Base-by-base conservation (phyloP, 1,140 invertebrate species). In the Pygmarrhopalites habei region DNA sequence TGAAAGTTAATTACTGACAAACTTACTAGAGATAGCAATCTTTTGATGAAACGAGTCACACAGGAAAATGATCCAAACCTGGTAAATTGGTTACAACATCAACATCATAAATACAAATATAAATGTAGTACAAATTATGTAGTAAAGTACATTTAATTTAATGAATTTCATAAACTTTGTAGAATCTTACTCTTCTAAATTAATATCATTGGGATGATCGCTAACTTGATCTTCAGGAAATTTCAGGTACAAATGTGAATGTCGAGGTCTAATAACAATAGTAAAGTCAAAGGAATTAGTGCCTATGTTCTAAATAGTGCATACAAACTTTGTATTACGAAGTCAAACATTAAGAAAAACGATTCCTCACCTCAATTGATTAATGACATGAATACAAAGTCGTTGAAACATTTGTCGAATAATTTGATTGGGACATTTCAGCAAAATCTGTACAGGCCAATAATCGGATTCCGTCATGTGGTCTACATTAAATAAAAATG, bases 391-490 rank as follows among this genome's bases (percentile, higher is more conserved):
- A 74, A 95, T 92, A 69, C 92, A 90, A 56, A 96, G 79, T 71
- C 92, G 82, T 77, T 94, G 91, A 75, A 90, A 91, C 88, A 93
- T 93, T 78, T 95, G 91, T 55, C 92, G 80, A 32, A 95, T 90
- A 83, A 93, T 92, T 79, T 94, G 90, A 81, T 94, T 95, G 5
- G 92, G 91, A 78, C 93, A 96, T 78, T 92, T 92, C 72, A 96
- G 88, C 72, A 96, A 79, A 66, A 94, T 92, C 78, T 95, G 90
- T 66, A 95, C 86, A 1, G 90, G 90, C 93, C 93, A 96, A 86
- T 90, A 93, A 23, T 89, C 90, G 75, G 93, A 87, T 58, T 86
- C 80, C 1, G 90, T 88, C 92, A 96, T 94, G 72, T 90, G 87
- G 67, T 91, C 86, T 19, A n/a, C n/a, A n/a, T n/a, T n/a, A n/a